Base-by-base conservation (phyloP, 2,888 invertebrate species). In the Tachina grossa region DNA sequence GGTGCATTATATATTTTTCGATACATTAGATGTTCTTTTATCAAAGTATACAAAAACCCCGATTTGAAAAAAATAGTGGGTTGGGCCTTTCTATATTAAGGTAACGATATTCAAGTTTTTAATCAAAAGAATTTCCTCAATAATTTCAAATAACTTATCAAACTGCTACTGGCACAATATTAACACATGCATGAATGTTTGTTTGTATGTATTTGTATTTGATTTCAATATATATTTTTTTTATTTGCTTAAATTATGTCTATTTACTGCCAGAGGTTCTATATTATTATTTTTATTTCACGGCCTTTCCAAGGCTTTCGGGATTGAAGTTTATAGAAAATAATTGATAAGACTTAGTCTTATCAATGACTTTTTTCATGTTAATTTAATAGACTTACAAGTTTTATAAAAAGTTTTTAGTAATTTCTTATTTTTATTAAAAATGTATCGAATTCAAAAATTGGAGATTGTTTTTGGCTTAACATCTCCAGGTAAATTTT, bases 171-270 rank as follows among this genome's bases (percentile, higher is more conserved):
- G 14, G 14, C 31, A 11, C 4, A 31, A 31, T 31, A 14, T 31
- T 57, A 14, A 14, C 1, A 31, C 2, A 57, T 14, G 57, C 51
- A 49, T 49, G 59, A 11, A 2, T n/a, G 9, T 77, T n/a, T 41
- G 65, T 22, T 31, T 14, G 22, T 13, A 1, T n/a, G 11, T 77
- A 8, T 41, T 31, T 66, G 9, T 14, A 65, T 19, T 41, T 31
- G 16, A 11, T 71, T 45, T 5, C 10, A 45, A 55, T 45, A 45
- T 3, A 31, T 31, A 3, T 31, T n/a, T 47, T 45, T 10, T 65
- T 16, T 66, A 76, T 65, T 65, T 76, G 39, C 39, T 47, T 47
- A 76, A 45, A 53, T 76, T 51, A 76, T 13, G 31, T 76, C 43
- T 45, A 45, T 65, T 65, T 65, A 47, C 43, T 9, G n/a, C n/a